Base-by-base conservation (phyloP, 2,888 invertebrate genomes). In the Plemyria rubiginata region DNA sequence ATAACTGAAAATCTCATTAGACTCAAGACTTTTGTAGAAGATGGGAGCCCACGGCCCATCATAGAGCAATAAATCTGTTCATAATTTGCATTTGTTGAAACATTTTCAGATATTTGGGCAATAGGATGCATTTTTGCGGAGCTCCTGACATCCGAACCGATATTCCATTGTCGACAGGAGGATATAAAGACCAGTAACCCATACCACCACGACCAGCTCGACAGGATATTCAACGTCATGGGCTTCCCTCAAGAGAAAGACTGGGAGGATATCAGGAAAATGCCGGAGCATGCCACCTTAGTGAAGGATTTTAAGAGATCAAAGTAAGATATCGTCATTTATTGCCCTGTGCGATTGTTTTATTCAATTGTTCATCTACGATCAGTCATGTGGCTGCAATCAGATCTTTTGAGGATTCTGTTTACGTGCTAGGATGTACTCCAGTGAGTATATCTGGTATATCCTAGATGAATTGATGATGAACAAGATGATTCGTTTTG, bases 81-180 rank as follows among this genome's bases (percentile, higher is more conserved):
- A 41, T 13, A 4, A 5, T 22, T 2, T 22, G 22, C 22, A 41
- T 41, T 40, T 40, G 13, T 13, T 15, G 28, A 32, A 7, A 51
- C n/a, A n/a, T 66, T 86, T 90, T 52, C 84, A 97, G 99, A 99
- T 92, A 99, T 99, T 68, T 99, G 99, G 99, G 99, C 99, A 0
- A 99, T 99, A 85, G 99, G 99, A 0, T 99, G 99, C 84, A 99
- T 99, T 86, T 99, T 99, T 93, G 99, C 99, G 0, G 99, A 99
- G 85, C 92, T 99, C n/a, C 91, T 99, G 67, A 99, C 99, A 0
- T 99, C 99, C 0, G 99, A 99, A 86, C 99, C 99, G 11, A 99
- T 99, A 81, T 99, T 99, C 87, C 99, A 99, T 83, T 99, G 99
- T 90, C 95, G 99, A 6, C 99, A 99, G 92, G 99, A 99, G 91